Evolutionary conservation across 2,797 vertebrate species (phyloP).

Genomic region (Microcaecilia unicolor): DNA sequence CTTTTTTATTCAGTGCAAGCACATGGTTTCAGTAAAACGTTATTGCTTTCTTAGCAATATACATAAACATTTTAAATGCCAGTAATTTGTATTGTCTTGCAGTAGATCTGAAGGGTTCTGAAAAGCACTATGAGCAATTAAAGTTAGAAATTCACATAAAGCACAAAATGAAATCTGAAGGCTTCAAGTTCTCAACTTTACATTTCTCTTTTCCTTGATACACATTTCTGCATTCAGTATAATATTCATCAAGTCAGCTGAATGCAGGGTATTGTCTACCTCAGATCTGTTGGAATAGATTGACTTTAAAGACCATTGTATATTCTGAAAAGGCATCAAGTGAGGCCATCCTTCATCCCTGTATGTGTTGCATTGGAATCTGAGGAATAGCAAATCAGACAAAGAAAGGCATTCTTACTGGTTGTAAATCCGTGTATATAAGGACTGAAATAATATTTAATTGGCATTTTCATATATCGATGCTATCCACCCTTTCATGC

Average conservation of each 20-base stretch:
- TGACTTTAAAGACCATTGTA: constrained; percentile 27
- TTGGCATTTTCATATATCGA: constrained; percentile 29
- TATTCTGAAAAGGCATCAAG: constrained; percentile 38
- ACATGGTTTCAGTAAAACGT: too few species aligned
- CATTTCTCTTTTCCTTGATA: constrained; percentile 13
- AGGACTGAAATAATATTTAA: constrained; percentile 19
- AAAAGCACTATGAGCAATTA: constrained; percentile 29
- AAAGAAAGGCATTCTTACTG: constrained; percentile 23
- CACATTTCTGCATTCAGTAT: constrained; percentile 18
- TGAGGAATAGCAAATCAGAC: constrained; percentile 15
- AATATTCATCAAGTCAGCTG: constrained; percentile 25
- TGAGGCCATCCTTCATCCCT: constrained; percentile 23
- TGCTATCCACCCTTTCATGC: constrained; percentile 14
- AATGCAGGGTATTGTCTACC: constrained; percentile 27
- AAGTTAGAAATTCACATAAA: constrained; percentile 32
- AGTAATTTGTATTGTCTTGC: constrained; percentile 24
- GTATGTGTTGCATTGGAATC: constrained; percentile 19
- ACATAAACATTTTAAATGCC: too few species aligned
- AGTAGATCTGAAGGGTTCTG: constrained; percentile 28
- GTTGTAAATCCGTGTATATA: constrained; percentile 14
- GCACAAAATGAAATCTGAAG: constrained; percentile 19
- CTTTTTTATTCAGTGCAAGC: too few species aligned
- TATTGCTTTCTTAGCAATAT: too few species aligned
- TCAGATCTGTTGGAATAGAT: constrained; percentile 21
- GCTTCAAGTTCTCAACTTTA: constrained; percentile 24